Evolutionary conservation across 64 coral and sea anemone genomes (phyloP).

Genomic region (Cladopsammia gracilis): DNA sequence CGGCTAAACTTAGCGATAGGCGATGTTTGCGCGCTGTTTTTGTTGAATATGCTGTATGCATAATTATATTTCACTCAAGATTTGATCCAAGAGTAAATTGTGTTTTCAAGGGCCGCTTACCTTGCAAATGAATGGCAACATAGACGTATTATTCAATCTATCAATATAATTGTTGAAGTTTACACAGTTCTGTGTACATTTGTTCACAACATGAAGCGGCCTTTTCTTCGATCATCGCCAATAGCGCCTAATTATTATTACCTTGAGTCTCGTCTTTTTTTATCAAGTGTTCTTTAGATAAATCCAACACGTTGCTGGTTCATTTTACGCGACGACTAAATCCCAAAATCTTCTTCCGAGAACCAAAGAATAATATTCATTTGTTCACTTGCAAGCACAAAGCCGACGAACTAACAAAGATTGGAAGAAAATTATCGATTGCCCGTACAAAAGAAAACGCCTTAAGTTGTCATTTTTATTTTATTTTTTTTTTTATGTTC

Average conservation of each 20-base stretch:
- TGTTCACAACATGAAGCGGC: not conserved
- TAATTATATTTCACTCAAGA: not conserved
- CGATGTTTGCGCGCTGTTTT: not conserved
- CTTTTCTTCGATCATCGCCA: no score
- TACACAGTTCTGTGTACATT: not conserved
- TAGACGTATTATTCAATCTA: conserved; percentile 10
- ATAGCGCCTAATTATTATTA: not conserved
- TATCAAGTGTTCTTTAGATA: no score
- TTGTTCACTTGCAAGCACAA: no score
- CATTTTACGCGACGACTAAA: no score
- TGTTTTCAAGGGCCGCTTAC: conserved; percentile 1
- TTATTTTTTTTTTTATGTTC: not conserved
- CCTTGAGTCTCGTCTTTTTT: not conserved
- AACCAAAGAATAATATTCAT: no score
- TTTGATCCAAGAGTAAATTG: conserved; percentile 6
- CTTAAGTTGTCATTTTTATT: not conserved
- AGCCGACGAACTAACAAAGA: no score
- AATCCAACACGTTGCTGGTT: no score
- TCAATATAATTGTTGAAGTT: conserved; percentile 35
- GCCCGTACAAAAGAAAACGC: no score
- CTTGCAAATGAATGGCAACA: conserved; percentile 8
- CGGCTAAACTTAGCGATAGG: not conserved
- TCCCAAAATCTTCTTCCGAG: no score
- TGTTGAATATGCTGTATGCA: not conserved
- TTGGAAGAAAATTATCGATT: no score